Percentiles rank a stretch among this genome's conserved stretches.
Conservation (phyloP, 2,888 invertebrate genomes). For the Auanema freiburgensis region DNA sequence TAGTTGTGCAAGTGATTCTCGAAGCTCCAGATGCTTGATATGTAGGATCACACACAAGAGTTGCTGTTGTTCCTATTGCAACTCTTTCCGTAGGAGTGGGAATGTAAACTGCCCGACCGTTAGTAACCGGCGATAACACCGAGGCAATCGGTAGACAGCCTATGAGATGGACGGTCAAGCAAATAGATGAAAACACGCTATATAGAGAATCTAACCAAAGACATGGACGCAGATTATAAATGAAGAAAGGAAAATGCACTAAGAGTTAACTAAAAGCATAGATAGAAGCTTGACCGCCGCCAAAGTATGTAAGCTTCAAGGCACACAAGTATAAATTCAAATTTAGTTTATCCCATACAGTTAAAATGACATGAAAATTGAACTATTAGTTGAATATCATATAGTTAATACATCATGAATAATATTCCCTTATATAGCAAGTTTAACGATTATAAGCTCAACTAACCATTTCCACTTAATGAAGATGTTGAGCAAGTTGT, state of each 20-base stretch:
- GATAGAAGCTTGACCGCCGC: no score
- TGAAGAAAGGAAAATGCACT: no score
- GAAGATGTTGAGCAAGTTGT: conserved; percentile 10
- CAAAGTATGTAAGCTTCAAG: no score
- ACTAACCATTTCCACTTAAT: neutral
- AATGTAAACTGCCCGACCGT: conserved; percentile 32
- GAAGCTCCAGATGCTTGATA: conserved; percentile 27
- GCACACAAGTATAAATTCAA: no score
- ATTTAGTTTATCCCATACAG: no score
- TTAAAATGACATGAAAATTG: no score
- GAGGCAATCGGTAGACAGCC: conserved; percentile 34
- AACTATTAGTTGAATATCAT: no score
- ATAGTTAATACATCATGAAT: no score
- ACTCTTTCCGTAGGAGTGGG: conserved; percentile 24
- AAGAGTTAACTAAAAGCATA: no score
- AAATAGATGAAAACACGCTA: neutral
- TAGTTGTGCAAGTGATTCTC: conserved; percentile 29
- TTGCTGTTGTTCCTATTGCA: conserved; percentile 40
- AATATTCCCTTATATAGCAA: no score
- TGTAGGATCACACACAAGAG: conserved; percentile 39
- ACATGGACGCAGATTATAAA: no score
- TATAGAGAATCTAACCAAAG: neutral
- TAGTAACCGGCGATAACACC: conserved; percentile 25
- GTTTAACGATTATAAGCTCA: no score
- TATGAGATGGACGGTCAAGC: conserved; percentile 1